Conservation (phyloP, 1,140 invertebrate genomes). For the Drosophila virilis region DNA sequence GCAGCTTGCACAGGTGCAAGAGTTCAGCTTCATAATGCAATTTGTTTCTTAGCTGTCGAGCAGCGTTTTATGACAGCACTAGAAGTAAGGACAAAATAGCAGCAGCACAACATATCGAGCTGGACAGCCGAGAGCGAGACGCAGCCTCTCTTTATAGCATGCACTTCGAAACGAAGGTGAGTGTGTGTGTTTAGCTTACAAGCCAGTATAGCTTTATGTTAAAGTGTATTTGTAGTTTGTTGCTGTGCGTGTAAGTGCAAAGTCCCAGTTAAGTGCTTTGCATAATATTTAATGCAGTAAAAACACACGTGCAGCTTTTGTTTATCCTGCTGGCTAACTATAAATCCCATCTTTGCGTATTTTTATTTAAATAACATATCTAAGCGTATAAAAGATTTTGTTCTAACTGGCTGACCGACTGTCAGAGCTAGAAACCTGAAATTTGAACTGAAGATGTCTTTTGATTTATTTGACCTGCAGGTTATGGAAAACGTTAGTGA, state of each 20-base stretch:
- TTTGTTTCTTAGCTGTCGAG: slow-evolving; percentile 75
- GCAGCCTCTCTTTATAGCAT: slow-evolving; percentile 40
- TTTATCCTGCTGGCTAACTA: neutral
- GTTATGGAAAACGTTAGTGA: too few relatives aligned
- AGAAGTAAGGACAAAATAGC: slow-evolving; percentile 29
- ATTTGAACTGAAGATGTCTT: too few relatives aligned
- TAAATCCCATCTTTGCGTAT: slow-evolving; percentile 11
- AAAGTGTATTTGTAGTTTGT: too few relatives aligned
- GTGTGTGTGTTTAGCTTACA: neutral
- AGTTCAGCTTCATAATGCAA: slow-evolving; percentile 77
- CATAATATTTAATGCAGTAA: slow-evolving; percentile 56
- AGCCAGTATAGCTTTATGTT: too few relatives aligned
- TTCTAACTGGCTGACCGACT: neutral
- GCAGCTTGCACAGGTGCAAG: slow-evolving; percentile 72
- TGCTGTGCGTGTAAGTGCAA: slow-evolving; percentile 21
- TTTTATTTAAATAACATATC: neutral
- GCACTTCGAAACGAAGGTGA: neutral
- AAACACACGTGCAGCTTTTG: slow-evolving; percentile 17
- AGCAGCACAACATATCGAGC: slow-evolving; percentile 1
- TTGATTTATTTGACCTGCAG: too few relatives aligned
- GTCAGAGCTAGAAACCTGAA: too few relatives aligned
- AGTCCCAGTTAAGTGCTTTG: slow-evolving; percentile 71
- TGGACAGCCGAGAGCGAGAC: slow-evolving; percentile 14
- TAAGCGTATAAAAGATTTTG: neutral
- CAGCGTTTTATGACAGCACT: slow-evolving; percentile 69